These are phyloP conservation scores for Ceratotherium simum DNA, from an alignment of 2,113 vertebrate genomes.

Conservation along the genomic window DNA sequence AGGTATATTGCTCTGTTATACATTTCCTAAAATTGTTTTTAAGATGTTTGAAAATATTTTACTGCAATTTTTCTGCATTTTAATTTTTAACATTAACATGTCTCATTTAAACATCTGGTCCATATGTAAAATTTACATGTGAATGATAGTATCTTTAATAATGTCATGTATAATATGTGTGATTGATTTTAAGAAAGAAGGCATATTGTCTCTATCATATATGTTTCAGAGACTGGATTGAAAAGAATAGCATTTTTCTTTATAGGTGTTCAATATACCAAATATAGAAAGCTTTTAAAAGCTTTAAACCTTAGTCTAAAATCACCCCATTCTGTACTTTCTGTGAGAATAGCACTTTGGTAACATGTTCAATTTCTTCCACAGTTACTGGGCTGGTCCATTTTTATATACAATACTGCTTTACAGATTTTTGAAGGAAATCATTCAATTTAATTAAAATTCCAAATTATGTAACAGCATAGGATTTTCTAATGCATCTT, in stretches of 20 bases:
- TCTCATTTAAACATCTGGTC: background rate
- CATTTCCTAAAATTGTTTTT: background rate
- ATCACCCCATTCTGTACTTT: background rate
- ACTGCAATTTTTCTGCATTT: background rate
- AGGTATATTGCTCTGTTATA: background rate
- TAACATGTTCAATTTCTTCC: background rate
- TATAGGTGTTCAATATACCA: background rate
- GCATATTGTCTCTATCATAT: background rate
- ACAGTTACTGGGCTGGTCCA: background rate
- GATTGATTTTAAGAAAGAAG: background rate
- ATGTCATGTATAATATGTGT: background rate
- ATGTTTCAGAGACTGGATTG: background rate
- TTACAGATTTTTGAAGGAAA: background rate
- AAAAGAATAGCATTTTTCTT: background rate
- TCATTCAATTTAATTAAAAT: constrained; percentile 19
- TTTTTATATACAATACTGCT: background rate
- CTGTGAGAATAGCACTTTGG: background rate
- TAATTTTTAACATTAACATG: background rate
- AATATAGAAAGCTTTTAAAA: background rate
- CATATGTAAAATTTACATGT: background rate
- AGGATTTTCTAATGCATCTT: background rate
- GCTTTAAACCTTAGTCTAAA: background rate
- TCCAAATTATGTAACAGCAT: background rate
- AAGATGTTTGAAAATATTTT: background rate
- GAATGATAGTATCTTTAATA: background rate